Percentiles rank a stretch among this genome's conserved stretches.
phyloP scores from a whole-genome alignment of 2,888 invertebrate species.

The Pachliopta kotzebuea region DNA sequence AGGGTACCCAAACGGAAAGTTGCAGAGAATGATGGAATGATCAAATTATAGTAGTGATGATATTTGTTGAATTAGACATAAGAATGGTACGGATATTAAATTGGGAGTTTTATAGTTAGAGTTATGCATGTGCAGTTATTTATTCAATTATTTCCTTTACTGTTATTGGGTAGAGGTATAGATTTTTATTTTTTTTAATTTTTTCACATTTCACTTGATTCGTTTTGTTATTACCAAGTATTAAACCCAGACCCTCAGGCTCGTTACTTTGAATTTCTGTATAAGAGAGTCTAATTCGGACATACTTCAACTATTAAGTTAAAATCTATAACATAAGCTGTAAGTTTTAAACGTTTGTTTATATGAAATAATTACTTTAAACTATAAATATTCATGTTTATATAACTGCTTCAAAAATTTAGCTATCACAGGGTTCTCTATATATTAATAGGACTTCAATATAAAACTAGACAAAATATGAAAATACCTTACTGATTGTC shows the following conservation, averaged over 20 bases:
- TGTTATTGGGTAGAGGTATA: slow-evolving; percentile 30
- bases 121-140: slow-evolving; percentile 20
- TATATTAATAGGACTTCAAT: no score
- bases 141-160: slow-evolving; percentile 6
- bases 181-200: slow-evolving; percentile 11
- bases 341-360: no score
- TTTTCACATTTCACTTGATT: background rate
- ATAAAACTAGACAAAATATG: no score
- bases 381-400: no score
- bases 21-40: slow-evolving; percentile 24
- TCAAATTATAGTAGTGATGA: slow-evolving; percentile 21
- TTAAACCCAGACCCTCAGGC: slow-evolving; percentile 5
- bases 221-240: background rate
- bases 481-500: no score
- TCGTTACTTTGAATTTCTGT: no score
- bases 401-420: no score
- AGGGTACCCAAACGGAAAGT: slow-evolving; percentile 24
- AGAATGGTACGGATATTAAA: background rate
- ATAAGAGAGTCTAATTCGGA: no score
- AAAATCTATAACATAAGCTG: no score
- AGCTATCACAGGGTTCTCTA: no score
- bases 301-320: no score
- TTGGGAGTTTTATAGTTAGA: background rate
- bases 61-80: slow-evolving; percentile 21
- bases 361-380: no score